Conservation (phyloP, 2,113 vertebrate species). For the Dolichallabes microphthalmus region DNA sequence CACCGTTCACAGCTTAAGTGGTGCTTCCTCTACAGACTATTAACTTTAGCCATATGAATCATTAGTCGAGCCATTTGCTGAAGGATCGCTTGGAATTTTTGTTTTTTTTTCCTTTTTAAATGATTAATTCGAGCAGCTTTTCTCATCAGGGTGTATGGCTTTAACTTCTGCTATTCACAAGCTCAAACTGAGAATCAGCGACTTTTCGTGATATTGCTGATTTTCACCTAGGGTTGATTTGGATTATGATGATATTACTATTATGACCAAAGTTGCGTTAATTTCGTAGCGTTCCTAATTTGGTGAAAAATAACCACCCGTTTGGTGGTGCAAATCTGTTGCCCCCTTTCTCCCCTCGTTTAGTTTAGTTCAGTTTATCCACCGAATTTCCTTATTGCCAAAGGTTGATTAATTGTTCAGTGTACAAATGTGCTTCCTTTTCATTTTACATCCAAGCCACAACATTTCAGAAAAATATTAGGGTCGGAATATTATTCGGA, state of each 20-base stretch:
- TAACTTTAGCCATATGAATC: slow-evolving; percentile 42
- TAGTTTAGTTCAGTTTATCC: neutral
- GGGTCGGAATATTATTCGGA: slow-evolving; percentile 23
- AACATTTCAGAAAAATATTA: slow-evolving; percentile 39
- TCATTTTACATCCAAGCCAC: slow-evolving; percentile 31
- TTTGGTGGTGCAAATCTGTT: neutral
- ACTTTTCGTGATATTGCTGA: neutral
- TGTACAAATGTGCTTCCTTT: slow-evolving; percentile 52
- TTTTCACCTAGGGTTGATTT: neutral
- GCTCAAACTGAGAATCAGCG: neutral
- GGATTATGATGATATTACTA: neutral
- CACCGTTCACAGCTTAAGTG: slow-evolving; percentile 25
- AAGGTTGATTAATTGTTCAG: slow-evolving; percentile 45
- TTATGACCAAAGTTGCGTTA: slow-evolving; percentile 40
- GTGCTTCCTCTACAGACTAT: slow-evolving; percentile 36
- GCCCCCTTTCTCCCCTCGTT: neutral
- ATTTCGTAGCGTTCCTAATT: slow-evolving; percentile 13
- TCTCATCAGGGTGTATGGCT: slow-evolving; percentile 25
- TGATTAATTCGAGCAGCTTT: slow-evolving; percentile 19
- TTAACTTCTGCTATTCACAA: slow-evolving; percentile 24
- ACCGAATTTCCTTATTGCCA: slow-evolving; percentile 55
- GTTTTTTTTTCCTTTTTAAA: neutral
- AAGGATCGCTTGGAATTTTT: slow-evolving; percentile 6
- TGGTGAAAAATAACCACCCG: neutral
- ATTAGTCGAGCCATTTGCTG: neutral